Evolutionary conservation across 2,888 invertebrate genomes (phyloP).

Genomic region (Ecdyonurus torrentis): DNA sequence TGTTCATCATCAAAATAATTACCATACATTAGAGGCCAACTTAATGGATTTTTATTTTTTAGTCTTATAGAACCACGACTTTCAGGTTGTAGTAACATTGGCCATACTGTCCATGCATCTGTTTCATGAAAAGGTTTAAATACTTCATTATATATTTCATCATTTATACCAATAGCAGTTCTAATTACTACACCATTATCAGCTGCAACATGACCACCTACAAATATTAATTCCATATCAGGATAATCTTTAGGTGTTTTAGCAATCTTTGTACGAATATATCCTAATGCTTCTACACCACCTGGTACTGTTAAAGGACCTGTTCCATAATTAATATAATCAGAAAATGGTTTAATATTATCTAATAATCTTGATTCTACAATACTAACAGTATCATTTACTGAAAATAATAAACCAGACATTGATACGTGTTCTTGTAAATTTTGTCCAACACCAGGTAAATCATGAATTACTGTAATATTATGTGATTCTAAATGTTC

Average conservation of each 20-base stretch:
- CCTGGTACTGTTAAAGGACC: slow-evolving; percentile 37
- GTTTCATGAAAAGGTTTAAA: slow-evolving; percentile 26
- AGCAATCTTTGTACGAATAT: slow-evolving; percentile 38
- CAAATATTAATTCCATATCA: slow-evolving; percentile 51
- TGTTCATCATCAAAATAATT: slow-evolving; percentile 62
- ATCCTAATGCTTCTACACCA: slow-evolving; percentile 39
- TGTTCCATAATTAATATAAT: slow-evolving; percentile 22
- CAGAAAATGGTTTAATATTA: slow-evolving; percentile 18
- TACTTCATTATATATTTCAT: slow-evolving; percentile 35
- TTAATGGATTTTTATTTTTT: slow-evolving; percentile 41
- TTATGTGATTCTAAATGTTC: slow-evolving; percentile 36
- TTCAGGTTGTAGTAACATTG: slow-evolving; percentile 44
- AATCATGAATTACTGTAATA: slow-evolving; percentile 44
- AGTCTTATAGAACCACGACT: slow-evolving; percentile 50
- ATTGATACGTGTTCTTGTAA: slow-evolving; percentile 66
- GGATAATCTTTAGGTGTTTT: slow-evolving; percentile 37
- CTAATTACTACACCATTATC: slow-evolving; percentile 51
- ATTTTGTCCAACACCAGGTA: slow-evolving; percentile 57
- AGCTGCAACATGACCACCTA: slow-evolving; percentile 52
- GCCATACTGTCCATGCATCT: slow-evolving; percentile 34
- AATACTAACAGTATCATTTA: slow-evolving; percentile 40
- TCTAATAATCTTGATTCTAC: slow-evolving; percentile 16
- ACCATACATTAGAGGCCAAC: slow-evolving; percentile 45
- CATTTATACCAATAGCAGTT: slow-evolving; percentile 39
- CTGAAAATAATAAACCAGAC: slow-evolving; percentile 50